Evolutionary conservation across 2,113 vertebrate genomes (phyloP), one percentile per base, ranked within the genome.

Genomic region (Mustela lutreola): DNA sequence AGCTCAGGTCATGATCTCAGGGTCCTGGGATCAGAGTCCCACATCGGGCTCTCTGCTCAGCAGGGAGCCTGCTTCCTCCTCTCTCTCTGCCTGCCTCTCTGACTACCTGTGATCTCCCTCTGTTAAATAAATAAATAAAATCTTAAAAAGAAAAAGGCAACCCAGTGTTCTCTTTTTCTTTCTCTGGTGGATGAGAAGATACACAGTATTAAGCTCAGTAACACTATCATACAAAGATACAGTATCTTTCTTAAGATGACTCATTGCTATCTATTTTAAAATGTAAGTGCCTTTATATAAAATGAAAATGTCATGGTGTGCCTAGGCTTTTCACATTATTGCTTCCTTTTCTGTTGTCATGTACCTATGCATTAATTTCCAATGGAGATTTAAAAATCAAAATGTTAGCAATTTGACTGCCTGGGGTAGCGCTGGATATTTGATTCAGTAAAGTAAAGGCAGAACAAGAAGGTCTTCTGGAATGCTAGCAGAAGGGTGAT

Each of bases 261-360:
- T 78, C 96, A 89, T 98, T 97, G 92, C 85, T 97, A 39, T 87
- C 63, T 91, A 86, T 91, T 95, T 96, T 96, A 58, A 97, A 89
- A 98, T 97, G 31, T 96, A 97, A 97, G 91, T 95, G 76, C 11
- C 93, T 97, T 93, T 97, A 87, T 93, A 98, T 84, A 1, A 82
- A 97, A 97, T 95, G 71, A 95, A 90, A 70, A 92, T 62, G 75
- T 88, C 93, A 31, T 0, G 11, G 42, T 92, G 79, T 89, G 70
- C 67, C 76, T 96, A 92, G 82, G 85, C n/a, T 98, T 97, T 97
- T 96, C 82, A 82, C 21, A 75, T 96, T 91, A 89, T 97, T 97
- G 70, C 63, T 88, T 91, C 81, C 50, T 94, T 93, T 97, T 60
- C n/a, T 87, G 31, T 98, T 93, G 70, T 63, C 73, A 81, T 39